Evolutionary conservation across 2,888 invertebrate species (phyloP), one percentile per base, ranked within the genome.

Genomic region (Zele albiditarsus): DNA sequence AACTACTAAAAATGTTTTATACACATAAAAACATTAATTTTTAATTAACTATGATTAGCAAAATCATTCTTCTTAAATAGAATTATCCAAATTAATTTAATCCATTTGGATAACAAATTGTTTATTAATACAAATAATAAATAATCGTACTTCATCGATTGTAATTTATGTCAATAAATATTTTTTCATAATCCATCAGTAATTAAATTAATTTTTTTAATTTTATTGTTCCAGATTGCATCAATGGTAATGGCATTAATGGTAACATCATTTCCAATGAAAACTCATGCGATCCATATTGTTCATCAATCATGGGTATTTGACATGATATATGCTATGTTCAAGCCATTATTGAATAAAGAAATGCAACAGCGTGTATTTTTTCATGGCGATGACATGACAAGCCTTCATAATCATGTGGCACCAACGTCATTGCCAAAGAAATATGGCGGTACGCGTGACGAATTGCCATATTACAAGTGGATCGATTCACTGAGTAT

Each of bases 231-330:
- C 66, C 82, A 91, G 89, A 78, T 89, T 14, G 89, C 88, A 1
- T 84, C 78, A 10, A 87, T 89, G 88, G 87, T 89, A 14, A 74
- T 88, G 63, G 84, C 88, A 0, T 75, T 89, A 20, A 89, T 89
- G 86, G 87, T 87, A 77, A 93, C 94, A 0, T 92, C 94, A 71
- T 94, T 94, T 86, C 95, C 95, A 0, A 91, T 95, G 84, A 93
- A 92, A 69, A 94, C 94, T 0, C 90, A 94, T 79, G 94, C 95
- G 0, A 92, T 96, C 73, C 96, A 96, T 89, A 92, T 96, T 69
- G 91, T 96, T 46, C 94, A 95, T 87, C 94, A 96, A 85, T 94
- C 95, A 0, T 95, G 95, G 95, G 89, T 95, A 8, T 95, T 96
- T 86, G 95, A 95, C 87, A 93, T 94, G 79, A 93, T 94, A 69